phyloP scores from a whole-genome alignment of 2,797 vertebrate species.

The Salarias fasciatus region DNA sequence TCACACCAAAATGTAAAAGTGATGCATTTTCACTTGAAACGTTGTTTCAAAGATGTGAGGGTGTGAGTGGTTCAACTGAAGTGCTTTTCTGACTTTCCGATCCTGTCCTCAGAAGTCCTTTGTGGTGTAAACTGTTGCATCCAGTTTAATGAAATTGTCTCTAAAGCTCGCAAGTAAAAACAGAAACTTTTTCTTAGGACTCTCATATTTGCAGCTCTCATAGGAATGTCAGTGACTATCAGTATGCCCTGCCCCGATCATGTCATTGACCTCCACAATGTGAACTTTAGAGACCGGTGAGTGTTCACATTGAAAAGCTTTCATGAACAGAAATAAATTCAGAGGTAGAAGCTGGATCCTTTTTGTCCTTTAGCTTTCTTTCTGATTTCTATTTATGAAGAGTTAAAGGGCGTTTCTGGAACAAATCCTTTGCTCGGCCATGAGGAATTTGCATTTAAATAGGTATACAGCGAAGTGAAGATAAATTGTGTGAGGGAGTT shows the following conservation, averaged over 20 bases:
- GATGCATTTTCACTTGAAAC: too few species aligned
- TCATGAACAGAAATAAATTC: neutral
- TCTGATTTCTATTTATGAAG: conserved; percentile 7
- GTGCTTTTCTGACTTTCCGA: neutral
- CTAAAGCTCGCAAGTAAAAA: conserved; percentile 11
- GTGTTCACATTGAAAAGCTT: neutral
- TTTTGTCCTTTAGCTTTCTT: neutral
- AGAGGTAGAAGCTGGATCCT: neutral
- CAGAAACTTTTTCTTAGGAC: conserved; percentile 3
- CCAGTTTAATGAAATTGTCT: conserved; percentile 7
- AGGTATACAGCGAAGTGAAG: conserved; percentile 18
- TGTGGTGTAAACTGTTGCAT: neutral
- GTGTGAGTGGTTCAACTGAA: too few species aligned
- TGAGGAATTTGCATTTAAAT: conserved; percentile 39
- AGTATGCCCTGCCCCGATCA: conserved; percentile 1
- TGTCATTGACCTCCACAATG: conserved; percentile 5
- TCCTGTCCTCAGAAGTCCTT: neutral
- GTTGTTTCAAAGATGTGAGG: too few species aligned
- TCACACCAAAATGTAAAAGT: too few species aligned
- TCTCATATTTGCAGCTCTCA: conserved; percentile 22
- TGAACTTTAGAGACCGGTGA: conserved; percentile 10
- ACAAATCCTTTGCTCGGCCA: conserved; percentile 22
- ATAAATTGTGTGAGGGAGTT: conserved; percentile 20
- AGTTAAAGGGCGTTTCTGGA: conserved; percentile 4
- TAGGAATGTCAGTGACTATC: conserved; percentile 24